A percentile compares a stretch with the other conserved stretches of the same genome.
Conservation (phyloP, 2,797 vertebrate genomes). For the Sorex maritimensis region DNA sequence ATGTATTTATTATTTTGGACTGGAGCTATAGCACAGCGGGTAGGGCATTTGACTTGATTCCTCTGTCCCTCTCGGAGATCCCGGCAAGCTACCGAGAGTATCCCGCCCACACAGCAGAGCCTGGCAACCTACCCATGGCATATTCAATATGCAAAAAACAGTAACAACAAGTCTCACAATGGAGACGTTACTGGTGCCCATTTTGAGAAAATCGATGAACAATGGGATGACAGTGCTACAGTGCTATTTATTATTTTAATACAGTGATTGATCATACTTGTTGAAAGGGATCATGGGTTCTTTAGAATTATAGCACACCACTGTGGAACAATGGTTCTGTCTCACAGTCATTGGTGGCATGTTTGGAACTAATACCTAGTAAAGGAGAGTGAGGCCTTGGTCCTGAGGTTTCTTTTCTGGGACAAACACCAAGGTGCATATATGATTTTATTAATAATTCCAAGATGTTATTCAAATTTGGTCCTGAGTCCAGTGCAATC, state of each 20-base stretch:
- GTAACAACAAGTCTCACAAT: too few relatives aligned
- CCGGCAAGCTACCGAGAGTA: too few relatives aligned
- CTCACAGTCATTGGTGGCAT: background rate
- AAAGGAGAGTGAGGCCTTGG: background rate
- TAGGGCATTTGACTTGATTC: too few relatives aligned
- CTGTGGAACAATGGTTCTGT: background rate
- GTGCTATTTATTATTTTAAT: conserved; percentile 55
- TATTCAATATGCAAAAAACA: too few relatives aligned
- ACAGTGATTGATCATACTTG: conserved; percentile 64
- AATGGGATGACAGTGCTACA: too few relatives aligned
- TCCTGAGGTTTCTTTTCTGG: conserved; percentile 17
- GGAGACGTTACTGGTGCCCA: too few relatives aligned
- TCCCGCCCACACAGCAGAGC: too few relatives aligned
- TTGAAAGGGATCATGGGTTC: conserved; percentile 36
- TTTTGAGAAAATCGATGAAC: too few relatives aligned
- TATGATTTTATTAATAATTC: conserved; percentile 45
- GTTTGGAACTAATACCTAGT: conserved; percentile 30
- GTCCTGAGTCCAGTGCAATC: background rate
- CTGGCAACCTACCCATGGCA: too few relatives aligned
- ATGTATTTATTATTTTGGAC: background rate
- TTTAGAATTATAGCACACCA: conserved; percentile 59
- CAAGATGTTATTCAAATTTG: conserved; percentile 32
- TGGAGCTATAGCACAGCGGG: too few relatives aligned
- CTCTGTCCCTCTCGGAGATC: too few relatives aligned
- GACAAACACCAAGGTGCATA: conserved; percentile 20